Evolutionary conservation across 2,113 vertebrate species (phyloP).

Genomic region (Strigops habroptila): DNA sequence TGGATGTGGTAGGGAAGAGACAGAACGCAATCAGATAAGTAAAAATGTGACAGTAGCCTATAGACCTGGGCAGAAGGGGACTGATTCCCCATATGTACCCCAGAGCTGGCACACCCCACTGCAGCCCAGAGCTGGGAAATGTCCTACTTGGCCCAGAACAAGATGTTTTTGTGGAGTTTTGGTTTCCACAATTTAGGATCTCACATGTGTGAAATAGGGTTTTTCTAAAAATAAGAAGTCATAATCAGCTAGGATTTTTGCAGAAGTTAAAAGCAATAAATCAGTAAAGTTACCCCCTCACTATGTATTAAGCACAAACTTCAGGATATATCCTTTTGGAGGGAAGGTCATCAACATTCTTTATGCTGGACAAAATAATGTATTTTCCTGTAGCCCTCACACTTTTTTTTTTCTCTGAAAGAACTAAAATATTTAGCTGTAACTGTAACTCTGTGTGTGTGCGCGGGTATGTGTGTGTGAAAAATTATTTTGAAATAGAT

Average conservation of each 20-base stretch:
- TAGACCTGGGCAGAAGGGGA: too few species aligned
- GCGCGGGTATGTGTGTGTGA: accelerated
- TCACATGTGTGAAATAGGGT: accelerated
- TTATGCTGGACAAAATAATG: background rate
- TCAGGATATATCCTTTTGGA: background rate
- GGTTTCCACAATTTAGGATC: background rate
- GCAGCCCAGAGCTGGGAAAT: background rate
- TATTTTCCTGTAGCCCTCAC: background rate
- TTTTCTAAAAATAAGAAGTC: background rate
- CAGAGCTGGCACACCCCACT: accelerated
- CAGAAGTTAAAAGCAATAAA: background rate
- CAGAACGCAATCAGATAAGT: background rate
- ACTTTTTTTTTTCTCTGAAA: background rate
- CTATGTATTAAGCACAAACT: background rate
- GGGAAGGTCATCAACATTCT: background rate
- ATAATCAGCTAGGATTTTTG: background rate
- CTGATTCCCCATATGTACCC: accelerated
- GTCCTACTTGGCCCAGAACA: background rate
- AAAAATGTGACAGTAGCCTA: accelerated
- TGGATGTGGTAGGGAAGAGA: background rate
- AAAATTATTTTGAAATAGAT: background rate
- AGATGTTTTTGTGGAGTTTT: background rate
- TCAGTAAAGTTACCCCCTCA: background rate
- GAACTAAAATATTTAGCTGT: background rate
- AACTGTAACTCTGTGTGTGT: background rate